These are phyloP conservation scores for Notarius lentiginosus DNA, from an alignment of 2,113 vertebrate species.

Conservation along the genomic window DNA sequence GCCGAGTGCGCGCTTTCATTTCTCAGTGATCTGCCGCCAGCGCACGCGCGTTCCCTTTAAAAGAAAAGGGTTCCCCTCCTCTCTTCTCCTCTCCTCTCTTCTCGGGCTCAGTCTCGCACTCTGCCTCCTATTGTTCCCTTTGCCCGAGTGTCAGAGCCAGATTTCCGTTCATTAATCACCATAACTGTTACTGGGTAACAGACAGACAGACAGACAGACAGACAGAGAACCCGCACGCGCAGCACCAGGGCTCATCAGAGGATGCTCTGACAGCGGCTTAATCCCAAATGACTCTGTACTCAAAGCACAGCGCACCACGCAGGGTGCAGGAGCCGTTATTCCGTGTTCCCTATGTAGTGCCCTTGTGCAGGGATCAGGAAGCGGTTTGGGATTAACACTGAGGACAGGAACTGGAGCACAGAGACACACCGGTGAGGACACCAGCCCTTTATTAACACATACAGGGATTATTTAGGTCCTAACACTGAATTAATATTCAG, in stretches of 20 bases:
- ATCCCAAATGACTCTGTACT: not conserved
- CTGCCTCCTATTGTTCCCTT: constrained; percentile 43
- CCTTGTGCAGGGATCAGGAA: not conserved
- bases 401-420: not conserved
- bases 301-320: too few relatives aligned
- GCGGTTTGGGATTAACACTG: not conserved
- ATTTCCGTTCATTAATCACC: not conserved
- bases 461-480: not conserved
- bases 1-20: not conserved
- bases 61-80: not conserved
- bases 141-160: not conserved
- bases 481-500: not conserved
- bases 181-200: not conserved
- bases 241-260: not conserved
- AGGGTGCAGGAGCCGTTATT: not conserved
- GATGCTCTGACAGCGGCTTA: not conserved
- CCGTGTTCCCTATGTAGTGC: not conserved
- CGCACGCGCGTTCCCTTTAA: constrained; percentile 35
- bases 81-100: not conserved
- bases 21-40: not conserved
- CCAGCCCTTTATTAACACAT: not conserved
- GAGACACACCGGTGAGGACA: constrained; percentile 11
- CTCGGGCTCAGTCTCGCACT: constrained; percentile 14
- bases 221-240: not conserved
- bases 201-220: not conserved